Base-by-base conservation (phyloP, 2,113 vertebrate genomes). In the Melospiza melodia region DNA sequence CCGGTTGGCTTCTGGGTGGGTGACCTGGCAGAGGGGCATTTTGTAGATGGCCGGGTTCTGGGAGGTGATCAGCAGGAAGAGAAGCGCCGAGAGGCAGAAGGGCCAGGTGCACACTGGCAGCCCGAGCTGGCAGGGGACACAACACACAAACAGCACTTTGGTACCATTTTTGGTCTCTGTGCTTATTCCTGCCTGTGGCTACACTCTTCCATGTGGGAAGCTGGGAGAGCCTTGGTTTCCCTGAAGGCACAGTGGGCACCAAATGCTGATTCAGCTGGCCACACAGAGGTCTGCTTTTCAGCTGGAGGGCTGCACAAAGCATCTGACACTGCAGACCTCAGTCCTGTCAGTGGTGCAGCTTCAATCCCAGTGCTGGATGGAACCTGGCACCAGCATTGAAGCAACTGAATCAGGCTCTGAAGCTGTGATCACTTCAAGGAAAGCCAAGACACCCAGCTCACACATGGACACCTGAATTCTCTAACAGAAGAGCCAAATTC, bases 41-140 rank as follows among this genome's bases (percentile, higher is more conserved):
- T 98, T 99, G 97, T 98, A 98, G 93, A 99, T 98, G 91, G 89
- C 97, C 0, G 98, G 95, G 62, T 98, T 98, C 82, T 98, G 99
- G 11, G 98, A 99, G 1, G 98, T 99, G 37, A 99, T 87, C 74
- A 99, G 98, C 87, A 99, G 97, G 93, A 99, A 99, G 46, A 98
- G 99, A 59, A 99, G 98, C 0, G 99, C 98, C 0, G 99, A 99
- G 57, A 99, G 97, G 96, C 99, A 99, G 97, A 99, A 99, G 21
- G 99, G 98, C 99, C 99, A 99, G 10, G 99, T 99, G 89, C 99
- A 99, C 27, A 99, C 97, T 0, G 99, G 99, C 61, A 99, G 95
- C 89, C 99, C 99, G 90, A 99, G 98, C 99, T 99, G 96, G 22
- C 39, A 65, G 54, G 43, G 63, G 35, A 89, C 41, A 68, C 19